Evolutionary conservation across 2,888 invertebrate species (phyloP).

Genomic region (Horisme vitalbata): DNA sequence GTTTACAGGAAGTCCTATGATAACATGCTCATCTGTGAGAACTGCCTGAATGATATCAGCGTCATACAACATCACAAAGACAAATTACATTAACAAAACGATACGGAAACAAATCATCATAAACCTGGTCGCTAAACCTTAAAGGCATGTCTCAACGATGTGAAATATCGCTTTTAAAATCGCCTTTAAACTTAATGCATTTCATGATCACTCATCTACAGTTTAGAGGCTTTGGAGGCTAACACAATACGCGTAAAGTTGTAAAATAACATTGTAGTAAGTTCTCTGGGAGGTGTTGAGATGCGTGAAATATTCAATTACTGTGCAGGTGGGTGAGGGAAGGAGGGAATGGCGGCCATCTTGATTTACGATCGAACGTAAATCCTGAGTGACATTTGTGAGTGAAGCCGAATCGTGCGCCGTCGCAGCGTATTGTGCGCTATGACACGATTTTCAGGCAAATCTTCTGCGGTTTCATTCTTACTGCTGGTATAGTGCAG

Average conservation of each 20-base stretch:
- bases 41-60: conserved; percentile 37
- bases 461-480: conserved; percentile 54
- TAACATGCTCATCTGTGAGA: not conserved
- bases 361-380: conserved; percentile 80
- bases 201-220: conserved; percentile 79
- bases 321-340: conserved; percentile 66
- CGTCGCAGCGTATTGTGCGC: conserved; percentile 49
- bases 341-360: conserved; percentile 66
- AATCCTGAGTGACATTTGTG: conserved; percentile 80
- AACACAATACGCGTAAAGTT: conserved; percentile 73
- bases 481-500: conserved; percentile 42
- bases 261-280: conserved; percentile 79
- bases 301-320: conserved; percentile 82
- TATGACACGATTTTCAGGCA: conserved; percentile 66
- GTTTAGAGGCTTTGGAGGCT: conserved; percentile 79
- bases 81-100: conserved; percentile 51
- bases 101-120: conserved; percentile 81
- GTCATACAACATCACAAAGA: conserved; percentile 48
- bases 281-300: conserved; percentile 76
- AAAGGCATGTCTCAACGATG: conserved; percentile 70
- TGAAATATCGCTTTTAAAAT: conserved; percentile 81
- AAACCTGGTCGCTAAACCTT: conserved; percentile 69
- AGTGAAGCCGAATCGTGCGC: conserved; percentile 61
- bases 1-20: conserved; percentile 16
- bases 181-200: conserved; percentile 76